Base-by-base conservation (phyloP, 1,140 invertebrate genomes). In the Sipha flava region DNA sequence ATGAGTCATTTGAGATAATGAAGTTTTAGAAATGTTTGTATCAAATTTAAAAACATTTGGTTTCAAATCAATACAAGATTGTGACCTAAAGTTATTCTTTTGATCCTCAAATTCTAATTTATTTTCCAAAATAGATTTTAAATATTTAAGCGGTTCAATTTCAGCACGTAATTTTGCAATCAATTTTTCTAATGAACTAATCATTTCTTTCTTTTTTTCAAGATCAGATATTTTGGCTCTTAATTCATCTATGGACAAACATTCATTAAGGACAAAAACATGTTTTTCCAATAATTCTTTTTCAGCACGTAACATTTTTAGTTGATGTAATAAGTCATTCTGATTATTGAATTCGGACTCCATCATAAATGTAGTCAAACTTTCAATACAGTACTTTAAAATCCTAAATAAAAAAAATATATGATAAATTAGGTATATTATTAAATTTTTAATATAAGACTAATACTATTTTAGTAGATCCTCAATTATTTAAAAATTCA, bases 271-370 rank as follows among this genome's bases (percentile, higher is more conserved):
- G 12, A 77, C 14, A 57, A 57, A 37, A 16, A 77, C n/a, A 9
- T 59, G 73, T 43, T 77, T 77, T 59, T 59, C 21, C n/a, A 77
- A 40, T 40, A 77, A 45, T 26, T 77, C 73, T 77, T 59, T 77
- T 77, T 77, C 52, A 9, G 31, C 31, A 9, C 31, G 49, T 40
- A 77, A 77, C 1, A 18, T 45, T 70, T 37, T 29, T 31, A 72
- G 37, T 21, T 70, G 47, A 1, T 80, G 23, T 40, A 37, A 6
- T 45, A 64, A 23, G 1, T 72, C 43, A 72, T 57, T 40, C 21
- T 59, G 31, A 72, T 52, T 40, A 43, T 57, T 43, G 14, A 5
- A 31, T 72, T 49, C 40, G 40, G 66, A 37, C 34, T 59, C 34
- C 26, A 77, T 52, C 26, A 43, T 9, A 12, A 43, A 43, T 43